phyloP scores from a whole-genome alignment of 1,140 invertebrate genomes.

The Amphibalanus amphitrite region DNA sequence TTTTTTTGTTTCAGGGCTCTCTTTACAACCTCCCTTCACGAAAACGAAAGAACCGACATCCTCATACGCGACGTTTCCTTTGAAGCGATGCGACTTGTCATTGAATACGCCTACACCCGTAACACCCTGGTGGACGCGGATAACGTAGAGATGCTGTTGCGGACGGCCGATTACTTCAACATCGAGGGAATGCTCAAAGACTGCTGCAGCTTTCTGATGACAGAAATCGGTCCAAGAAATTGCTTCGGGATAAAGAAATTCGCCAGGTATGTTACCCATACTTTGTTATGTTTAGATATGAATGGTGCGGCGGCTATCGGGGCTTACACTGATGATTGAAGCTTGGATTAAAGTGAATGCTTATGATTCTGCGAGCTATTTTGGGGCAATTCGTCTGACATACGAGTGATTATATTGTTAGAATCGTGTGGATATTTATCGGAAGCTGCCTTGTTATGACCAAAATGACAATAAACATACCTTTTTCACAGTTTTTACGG shows the following conservation, averaged over 20 bases:
- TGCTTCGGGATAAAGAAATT: background rate
- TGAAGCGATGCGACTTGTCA: constrained; percentile 49
- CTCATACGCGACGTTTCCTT: constrained; percentile 52
- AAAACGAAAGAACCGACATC: constrained; percentile 30
- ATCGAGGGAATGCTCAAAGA: constrained; percentile 54
- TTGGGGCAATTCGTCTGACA: too few species aligned
- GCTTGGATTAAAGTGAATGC: too few species aligned
- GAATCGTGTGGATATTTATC: too few species aligned
- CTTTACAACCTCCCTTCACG: background rate
- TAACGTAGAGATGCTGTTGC: constrained; percentile 56
- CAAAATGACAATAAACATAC: too few species aligned
- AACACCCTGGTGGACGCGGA: constrained; percentile 44
- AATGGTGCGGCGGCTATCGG: too few species aligned
- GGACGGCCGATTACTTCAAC: constrained; percentile 42
- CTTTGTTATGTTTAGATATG: too few species aligned
- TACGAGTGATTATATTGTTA: too few species aligned
- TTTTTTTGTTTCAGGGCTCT: background rate
- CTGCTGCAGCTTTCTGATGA: constrained; percentile 44
- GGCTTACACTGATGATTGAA: too few species aligned
- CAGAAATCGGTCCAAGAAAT: background rate
- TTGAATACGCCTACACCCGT: constrained; percentile 65
- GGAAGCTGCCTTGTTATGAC: too few species aligned
- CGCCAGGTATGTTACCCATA: background rate
- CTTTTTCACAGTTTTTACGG: background rate
- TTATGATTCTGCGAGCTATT: too few species aligned